phyloP scores from a whole-genome alignment of 1,140 invertebrate species.

The Euborellia annulipes region DNA sequence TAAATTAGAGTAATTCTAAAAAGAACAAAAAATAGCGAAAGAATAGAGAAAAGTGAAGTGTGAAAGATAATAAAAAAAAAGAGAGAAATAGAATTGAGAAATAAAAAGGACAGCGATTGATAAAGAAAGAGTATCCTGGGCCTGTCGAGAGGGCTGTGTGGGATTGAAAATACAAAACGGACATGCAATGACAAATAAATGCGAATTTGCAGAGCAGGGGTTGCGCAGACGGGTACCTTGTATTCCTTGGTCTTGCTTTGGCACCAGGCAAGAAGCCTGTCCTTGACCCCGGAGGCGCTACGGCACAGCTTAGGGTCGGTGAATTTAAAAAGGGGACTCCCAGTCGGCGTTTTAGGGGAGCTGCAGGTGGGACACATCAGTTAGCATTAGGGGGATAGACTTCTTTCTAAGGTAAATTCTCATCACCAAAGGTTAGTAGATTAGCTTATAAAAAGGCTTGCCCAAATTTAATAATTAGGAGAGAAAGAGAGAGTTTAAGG shows the following conservation, averaged over 20 bases:
- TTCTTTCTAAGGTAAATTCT: not conserved
- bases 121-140: not conserved
- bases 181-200: slow-evolving; percentile 5
- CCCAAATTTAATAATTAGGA: too few relatives aligned
- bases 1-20: too few relatives aligned
- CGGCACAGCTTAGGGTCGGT: slow-evolving; percentile 68
- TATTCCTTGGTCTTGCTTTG: slow-evolving; percentile 91
- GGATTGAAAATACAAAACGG: too few relatives aligned
- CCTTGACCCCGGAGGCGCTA: slow-evolving; percentile 86
- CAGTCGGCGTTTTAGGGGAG: slow-evolving; percentile 39
- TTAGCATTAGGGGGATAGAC: not conserved
- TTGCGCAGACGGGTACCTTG: slow-evolving; percentile 47
- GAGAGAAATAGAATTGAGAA: too few relatives aligned
- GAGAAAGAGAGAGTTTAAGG: too few relatives aligned
- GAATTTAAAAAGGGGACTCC: slow-evolving; percentile 59
- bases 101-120: too few relatives aligned
- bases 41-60: too few relatives aligned
- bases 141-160: too few relatives aligned
- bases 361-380: slow-evolving; percentile 24
- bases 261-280: slow-evolving; percentile 88
- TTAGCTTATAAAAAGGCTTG: too few relatives aligned
- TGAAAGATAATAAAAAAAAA: too few relatives aligned
- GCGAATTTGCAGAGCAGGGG: not conserved
- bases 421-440: too few relatives aligned
- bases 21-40: too few relatives aligned